A percentile compares a stretch with the other conserved stretches of the same genome.
These are phyloP conservation scores for Leptopterna dolabrata DNA, from an alignment of 2,888 invertebrate genomes.

Conservation along the genomic window DNA sequence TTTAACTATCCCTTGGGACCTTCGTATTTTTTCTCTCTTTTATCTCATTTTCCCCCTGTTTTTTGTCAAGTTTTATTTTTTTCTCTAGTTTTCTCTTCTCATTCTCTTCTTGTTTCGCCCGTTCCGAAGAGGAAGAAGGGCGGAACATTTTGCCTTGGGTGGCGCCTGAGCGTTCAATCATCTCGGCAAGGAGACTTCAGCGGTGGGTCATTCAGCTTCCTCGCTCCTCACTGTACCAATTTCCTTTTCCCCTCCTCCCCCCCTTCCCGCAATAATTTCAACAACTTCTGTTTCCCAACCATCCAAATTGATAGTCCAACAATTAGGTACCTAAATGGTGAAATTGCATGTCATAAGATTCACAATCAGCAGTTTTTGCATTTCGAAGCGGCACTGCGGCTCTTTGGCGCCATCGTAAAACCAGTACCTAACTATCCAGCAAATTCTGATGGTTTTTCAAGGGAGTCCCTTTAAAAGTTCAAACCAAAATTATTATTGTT, in stretches of 20 bases:
- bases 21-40: neutral
- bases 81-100: neutral
- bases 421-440: too few relatives aligned
- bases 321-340: too few relatives aligned
- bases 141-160: slow-evolving; percentile 29
- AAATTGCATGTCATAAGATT: too few relatives aligned
- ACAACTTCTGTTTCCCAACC: neutral
- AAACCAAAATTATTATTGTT: too few relatives aligned
- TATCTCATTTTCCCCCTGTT: neutral
- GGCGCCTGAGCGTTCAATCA: slow-evolving; percentile 39
- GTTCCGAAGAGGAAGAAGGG: neutral
- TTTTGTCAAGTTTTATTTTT: slow-evolving; percentile 8
- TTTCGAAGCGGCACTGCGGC: too few relatives aligned
- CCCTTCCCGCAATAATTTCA: neutral
- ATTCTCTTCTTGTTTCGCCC: neutral
- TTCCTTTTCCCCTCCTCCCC: neutral
- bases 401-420: too few relatives aligned
- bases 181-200: neutral
- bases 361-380: too few relatives aligned
- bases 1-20: slow-evolving; percentile 18
- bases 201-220: neutral
- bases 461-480: too few relatives aligned
- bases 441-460: too few relatives aligned
- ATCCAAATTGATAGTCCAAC: neutral
- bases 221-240: neutral